Base-by-base conservation (phyloP, 2,888 invertebrate species). In the Melanargia galathea region DNA sequence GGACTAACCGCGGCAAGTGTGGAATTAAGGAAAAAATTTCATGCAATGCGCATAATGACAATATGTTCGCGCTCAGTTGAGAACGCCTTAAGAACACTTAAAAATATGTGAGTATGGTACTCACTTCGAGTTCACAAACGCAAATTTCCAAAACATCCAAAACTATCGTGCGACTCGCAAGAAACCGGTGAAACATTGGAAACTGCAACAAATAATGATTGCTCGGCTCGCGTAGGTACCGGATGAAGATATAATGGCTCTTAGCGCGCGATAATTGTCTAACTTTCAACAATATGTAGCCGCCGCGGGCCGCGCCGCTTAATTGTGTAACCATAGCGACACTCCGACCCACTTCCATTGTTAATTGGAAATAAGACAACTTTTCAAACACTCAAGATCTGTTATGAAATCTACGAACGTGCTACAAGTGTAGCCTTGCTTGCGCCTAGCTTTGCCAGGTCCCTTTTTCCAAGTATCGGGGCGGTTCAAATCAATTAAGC, bases 211-310 rank as follows among this genome's bases (percentile, higher is more conserved):
- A 63, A 62, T 60, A 60, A 62, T 70, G 63, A 66, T 61, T 59
- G 52, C 60, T 45, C 13, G 54, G 60, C 38, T 48, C 60, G 52
- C 62, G 57, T n/a, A n/a, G n/a, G n/a, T 51, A 55, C 61, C 52
- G 49, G 62, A 65, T 67, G 66, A 64, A 68, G 59, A 66, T 49
- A 57, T 65, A 65, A 56, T 46, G 52, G 60, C 60, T 64, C 63
- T 66, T 61, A 63, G 65, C 65, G 67, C 26, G 65, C 65, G 66
- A 66, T 71, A 68, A 68, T 70, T 71, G 70, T 70, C 64, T 61
- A 69, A 70, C 65, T 70, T 69, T 66, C 60, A 64, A 70, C 71
- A 62, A 62, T 63, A 65, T 63, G 64, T 67, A 65, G 64, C 63
- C 59, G 60, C 35, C 54, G 66, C 55, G 60, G n/a, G n/a, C n/a